phyloP scores from a whole-genome alignment of 2,113 vertebrate genomes.

The Picathartes gymnocephalus region DNA sequence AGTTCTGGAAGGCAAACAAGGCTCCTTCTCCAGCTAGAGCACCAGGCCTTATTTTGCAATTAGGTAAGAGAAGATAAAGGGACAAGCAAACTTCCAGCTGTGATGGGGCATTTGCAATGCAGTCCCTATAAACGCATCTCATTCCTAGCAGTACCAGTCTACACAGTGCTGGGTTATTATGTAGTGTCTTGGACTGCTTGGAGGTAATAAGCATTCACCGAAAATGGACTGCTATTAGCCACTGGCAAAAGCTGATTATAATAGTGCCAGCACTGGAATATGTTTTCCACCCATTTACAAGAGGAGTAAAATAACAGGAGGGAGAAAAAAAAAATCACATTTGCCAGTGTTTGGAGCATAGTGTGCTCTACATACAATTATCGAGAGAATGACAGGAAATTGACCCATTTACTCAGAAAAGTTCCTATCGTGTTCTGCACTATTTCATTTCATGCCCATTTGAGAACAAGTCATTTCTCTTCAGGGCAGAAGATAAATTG shows the following conservation, averaged over 20 bases:
- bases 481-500: constrained; percentile 63
- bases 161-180: constrained; percentile 39
- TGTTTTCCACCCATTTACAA: constrained; percentile 62
- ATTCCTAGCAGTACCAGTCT: constrained; percentile 46
- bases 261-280: constrained; percentile 54
- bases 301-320: constrained; percentile 50
- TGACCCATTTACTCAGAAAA: constrained; percentile 61
- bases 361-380: constrained; percentile 54
- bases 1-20: constrained; percentile 3
- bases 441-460: constrained; percentile 68
- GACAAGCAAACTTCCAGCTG: constrained; percentile 52
- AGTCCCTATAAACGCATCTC: constrained; percentile 33
- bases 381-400: constrained; percentile 67
- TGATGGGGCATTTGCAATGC: neutral
- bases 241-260: constrained; percentile 62
- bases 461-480: constrained; percentile 64
- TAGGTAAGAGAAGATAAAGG: constrained; percentile 46
- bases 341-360: neutral
- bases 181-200: constrained; percentile 56
- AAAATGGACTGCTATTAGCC: constrained; percentile 69
- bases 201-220: constrained; percentile 57
- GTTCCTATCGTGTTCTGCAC: constrained; percentile 44
- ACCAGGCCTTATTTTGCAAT: neutral
- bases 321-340: neutral
- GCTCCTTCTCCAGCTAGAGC: neutral